Percentiles rank a stretch among this genome's conserved stretches.
These are phyloP conservation scores for Drosophila multiciliata DNA, from an alignment of 2,888 invertebrate genomes.

Conservation along the genomic window DNA sequence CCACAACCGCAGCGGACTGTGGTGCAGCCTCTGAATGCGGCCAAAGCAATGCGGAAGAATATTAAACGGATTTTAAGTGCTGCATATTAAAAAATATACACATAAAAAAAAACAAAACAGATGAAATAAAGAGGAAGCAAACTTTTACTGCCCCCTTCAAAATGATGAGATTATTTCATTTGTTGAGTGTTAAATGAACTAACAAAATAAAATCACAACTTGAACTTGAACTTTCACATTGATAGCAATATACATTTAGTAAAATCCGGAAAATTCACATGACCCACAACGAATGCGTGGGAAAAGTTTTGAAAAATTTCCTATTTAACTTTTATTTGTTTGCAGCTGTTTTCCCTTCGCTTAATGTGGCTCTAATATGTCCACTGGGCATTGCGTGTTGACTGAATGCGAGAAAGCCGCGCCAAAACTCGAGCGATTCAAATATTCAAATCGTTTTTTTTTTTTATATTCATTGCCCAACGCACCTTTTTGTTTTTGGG, in stretches of 20 bases:
- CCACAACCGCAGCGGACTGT: slow-evolving; percentile 45
- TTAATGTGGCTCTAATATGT: slow-evolving; percentile 59
- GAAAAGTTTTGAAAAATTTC: slow-evolving; percentile 49
- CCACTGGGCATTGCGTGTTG: slow-evolving; percentile 54
- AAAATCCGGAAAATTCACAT: neutral
- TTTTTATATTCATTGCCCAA: slow-evolving; percentile 39
- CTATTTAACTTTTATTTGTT: slow-evolving; percentile 58
- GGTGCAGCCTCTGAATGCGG: slow-evolving; percentile 71
- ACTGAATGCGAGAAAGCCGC: neutral
- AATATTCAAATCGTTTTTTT: slow-evolving; percentile 42
- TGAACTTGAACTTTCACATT: slow-evolving; percentile 13
- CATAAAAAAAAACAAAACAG: slow-evolving; percentile 18
- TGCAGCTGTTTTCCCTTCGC: slow-evolving; percentile 24
- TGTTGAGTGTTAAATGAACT: slow-evolving; percentile 55
- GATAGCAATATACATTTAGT: slow-evolving; percentile 31
- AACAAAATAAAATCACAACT: slow-evolving; percentile 35
- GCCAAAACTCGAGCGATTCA: slow-evolving; percentile 17
- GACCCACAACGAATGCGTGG: slow-evolving; percentile 7
- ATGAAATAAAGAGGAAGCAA: slow-evolving; percentile 8
- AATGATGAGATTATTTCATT: slow-evolving; percentile 46
- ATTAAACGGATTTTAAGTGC: slow-evolving; percentile 78
- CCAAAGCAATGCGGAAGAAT: slow-evolving; percentile 79
- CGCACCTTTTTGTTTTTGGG: slow-evolving; percentile 24
- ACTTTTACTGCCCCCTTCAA: neutral
- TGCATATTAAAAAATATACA: slow-evolving; percentile 52